Conservation (phyloP, 2,113 vertebrate genomes). For the Myocastor coypus region DNA sequence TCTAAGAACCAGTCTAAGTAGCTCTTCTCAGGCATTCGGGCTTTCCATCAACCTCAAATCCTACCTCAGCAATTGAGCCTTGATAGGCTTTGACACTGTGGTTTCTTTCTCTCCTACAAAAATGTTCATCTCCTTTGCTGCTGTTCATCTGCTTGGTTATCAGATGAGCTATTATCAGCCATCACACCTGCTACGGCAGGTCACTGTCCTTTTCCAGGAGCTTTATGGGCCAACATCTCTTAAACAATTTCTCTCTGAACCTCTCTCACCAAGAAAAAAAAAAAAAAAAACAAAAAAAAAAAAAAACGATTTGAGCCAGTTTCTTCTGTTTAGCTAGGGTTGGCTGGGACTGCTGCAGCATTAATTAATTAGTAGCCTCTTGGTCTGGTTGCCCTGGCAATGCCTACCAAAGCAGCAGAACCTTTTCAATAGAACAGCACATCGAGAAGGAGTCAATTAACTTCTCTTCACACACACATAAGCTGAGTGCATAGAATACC, state of each 20-base stretch:
- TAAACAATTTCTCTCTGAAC: slow-evolving; percentile 9
- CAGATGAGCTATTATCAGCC: neutral
- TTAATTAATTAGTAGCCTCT: slow-evolving; percentile 66
- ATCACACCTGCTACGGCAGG: neutral
- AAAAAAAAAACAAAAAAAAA: slow-evolving; percentile 42
- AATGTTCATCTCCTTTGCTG: neutral
- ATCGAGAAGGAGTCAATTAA: slow-evolving; percentile 42
- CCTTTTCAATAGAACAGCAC: slow-evolving; percentile 30
- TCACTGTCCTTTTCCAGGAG: neutral
- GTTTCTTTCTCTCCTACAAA: slow-evolving; percentile 20
- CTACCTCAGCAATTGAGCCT: neutral
- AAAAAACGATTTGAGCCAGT: slow-evolving; percentile 17
- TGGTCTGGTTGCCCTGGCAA: slow-evolving; percentile 74
- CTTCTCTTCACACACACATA: slow-evolving; percentile 46
- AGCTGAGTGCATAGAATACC: slow-evolving; percentile 4
- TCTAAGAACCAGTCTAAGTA: neutral
- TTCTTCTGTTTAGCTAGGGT: slow-evolving; percentile 1
- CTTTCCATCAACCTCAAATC: neutral
- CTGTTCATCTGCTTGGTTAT: neutral
- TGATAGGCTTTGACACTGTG: neutral
- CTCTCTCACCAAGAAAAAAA: slow-evolving; percentile 21
- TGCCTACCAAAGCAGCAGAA: slow-evolving; percentile 61
- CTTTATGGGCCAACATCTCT: neutral
- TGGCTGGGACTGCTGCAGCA: neutral
- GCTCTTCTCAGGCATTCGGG: neutral